phyloP scores from a whole-genome alignment of 2,888 invertebrate genomes.

The Philonicus albiceps region DNA sequence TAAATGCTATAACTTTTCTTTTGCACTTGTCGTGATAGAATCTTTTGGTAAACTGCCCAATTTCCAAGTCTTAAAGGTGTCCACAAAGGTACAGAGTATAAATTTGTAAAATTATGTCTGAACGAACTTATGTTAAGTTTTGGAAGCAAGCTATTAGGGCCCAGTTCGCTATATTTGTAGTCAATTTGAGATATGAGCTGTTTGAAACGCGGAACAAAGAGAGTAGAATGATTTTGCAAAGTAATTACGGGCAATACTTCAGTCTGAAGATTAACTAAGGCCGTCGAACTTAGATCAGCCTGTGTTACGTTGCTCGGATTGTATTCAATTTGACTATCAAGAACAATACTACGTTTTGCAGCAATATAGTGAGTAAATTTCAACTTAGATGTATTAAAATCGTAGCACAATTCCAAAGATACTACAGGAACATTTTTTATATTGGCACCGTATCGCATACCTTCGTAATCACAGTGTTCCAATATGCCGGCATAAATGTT shows the following conservation, averaged over 20 bases:
- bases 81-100: background rate
- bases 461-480: background rate
- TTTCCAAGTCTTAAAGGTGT: background rate
- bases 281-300: background rate
- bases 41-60: background rate
- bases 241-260: background rate
- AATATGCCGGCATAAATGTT: background rate
- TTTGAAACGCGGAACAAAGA: background rate
- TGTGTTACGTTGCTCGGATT: background rate
- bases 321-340: background rate
- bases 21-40: background rate
- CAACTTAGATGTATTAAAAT: background rate
- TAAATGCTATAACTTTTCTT: background rate
- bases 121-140: background rate
- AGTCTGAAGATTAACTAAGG: background rate
- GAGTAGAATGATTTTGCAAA: background rate
- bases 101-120: background rate
- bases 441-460: background rate
- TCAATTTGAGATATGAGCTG: background rate
- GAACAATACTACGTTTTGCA: background rate
- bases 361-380: background rate
- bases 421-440: background rate
- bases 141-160: background rate
- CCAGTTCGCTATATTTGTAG: background rate
- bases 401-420: background rate